Evolutionary conservation across 2,888 invertebrate genomes (phyloP), one percentile per base, ranked within the genome.

Genomic region (Siphlonurus alternatus): DNA sequence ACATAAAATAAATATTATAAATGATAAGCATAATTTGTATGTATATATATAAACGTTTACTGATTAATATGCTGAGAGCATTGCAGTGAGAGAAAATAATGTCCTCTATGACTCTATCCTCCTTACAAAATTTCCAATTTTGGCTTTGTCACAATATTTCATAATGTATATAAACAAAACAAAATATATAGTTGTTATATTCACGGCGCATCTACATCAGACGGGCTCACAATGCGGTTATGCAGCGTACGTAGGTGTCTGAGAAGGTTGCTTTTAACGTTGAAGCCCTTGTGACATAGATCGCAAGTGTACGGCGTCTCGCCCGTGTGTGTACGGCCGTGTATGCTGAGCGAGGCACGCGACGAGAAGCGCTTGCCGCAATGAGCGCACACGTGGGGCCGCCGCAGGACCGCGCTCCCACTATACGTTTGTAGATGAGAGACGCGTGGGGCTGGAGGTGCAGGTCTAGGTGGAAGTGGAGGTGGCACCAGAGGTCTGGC

Each of bases 331-430:
- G 86, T 87, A 70, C 87, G 78, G 75, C 84, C 82, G 73, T 88
- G 88, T 71, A 88, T 87, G 66, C 87, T 79, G 87, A 88, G 87
- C 65, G 87, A 87, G 63, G 87, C 87, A 74, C 87, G 86, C 63
- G 88, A 88, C 65, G 88, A 87, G 77, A 88, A 88, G 68, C 80
- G 80, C 76, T 88, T 88, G 73, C 83, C 82, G 77, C 88, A 88
- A 66, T 83, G 80, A 70, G 81, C 75, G 76, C 88, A 88, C 67
- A 77, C 78, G 76, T 83, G 83, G 18, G 53, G 59, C 3, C 64
- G 5, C 2, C 60, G 64, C 24, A 38, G 38, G 38, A 38, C 38
- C 38, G n/a, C n/a, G n/a, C 38, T 38, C 38, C 15, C 5, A 38
- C 38, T 38, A n/a, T n/a, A n/a, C n/a, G n/a, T n/a, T n/a, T n/a